These are phyloP conservation scores for Arbacia lixula DNA, from an alignment of 53 echinoderm and acorn worm species.

Conservation along the genomic window DNA sequence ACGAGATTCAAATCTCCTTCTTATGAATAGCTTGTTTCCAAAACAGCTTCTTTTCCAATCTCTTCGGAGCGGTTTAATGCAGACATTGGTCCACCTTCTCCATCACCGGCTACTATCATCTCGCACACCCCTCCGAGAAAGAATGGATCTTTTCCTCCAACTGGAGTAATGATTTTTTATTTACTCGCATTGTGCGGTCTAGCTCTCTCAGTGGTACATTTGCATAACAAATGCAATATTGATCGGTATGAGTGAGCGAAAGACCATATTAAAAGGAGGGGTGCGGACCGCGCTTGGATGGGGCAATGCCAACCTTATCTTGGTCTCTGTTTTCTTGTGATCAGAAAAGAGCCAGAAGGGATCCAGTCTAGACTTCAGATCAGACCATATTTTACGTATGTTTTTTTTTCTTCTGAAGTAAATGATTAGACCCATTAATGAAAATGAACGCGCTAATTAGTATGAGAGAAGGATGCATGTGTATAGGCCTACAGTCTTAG, in stretches of 20 bases:
- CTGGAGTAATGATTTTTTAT: conserved; percentile 61
- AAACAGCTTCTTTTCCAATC: too few relatives aligned
- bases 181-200: conserved; percentile 34
- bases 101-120: background rate
- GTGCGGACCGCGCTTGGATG: background rate
- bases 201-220: background rate
- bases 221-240: conserved; percentile 53
- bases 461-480: too few relatives aligned
- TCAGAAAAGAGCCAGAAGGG: too few relatives aligned
- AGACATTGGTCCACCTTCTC: background rate
- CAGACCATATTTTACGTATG: too few relatives aligned
- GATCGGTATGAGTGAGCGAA: conserved; percentile 20
- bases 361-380: too few relatives aligned
- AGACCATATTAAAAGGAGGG: conserved; percentile 45
- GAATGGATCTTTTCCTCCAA: conserved; percentile 4
- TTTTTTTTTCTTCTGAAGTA: too few relatives aligned
- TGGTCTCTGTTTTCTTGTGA: background rate
- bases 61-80: too few relatives aligned
- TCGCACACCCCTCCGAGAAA: conserved; percentile 3
- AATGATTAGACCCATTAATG: too few relatives aligned
- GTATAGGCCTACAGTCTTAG: too few relatives aligned
- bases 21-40: too few relatives aligned
- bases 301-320: conserved; percentile 18
- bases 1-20: too few relatives aligned
- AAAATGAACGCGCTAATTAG: too few relatives aligned